Conservation (phyloP, 2,797 vertebrate species). For the Anguilla megastoma region DNA sequence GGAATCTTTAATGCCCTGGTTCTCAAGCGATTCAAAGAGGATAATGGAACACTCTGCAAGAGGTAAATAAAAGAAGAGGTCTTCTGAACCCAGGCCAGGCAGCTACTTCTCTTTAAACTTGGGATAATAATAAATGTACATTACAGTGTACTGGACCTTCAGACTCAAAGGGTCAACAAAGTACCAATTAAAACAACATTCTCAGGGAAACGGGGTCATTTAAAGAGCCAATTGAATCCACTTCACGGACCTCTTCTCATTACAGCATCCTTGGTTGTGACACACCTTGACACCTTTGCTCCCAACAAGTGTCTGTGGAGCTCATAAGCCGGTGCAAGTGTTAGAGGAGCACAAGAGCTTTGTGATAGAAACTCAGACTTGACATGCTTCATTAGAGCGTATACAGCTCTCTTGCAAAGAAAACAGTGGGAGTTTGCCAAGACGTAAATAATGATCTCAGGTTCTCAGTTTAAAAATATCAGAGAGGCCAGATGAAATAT, state of each 20-base stretch:
- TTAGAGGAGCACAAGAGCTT: neutral
- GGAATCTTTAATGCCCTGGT: conserved; percentile 47
- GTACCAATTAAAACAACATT: conserved; percentile 44
- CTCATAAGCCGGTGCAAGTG: neutral
- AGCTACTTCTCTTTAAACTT: conserved; percentile 13
- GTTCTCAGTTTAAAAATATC: neutral
- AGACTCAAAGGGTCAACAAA: conserved; percentile 36
- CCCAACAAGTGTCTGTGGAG: conserved; percentile 16
- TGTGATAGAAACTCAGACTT: neutral
- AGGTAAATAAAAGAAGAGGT: conserved; percentile 46
- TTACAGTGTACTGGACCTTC: conserved; percentile 36
- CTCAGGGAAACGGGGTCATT: conserved; percentile 29
- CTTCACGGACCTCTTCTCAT: conserved; percentile 29
- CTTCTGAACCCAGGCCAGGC: conserved; percentile 28
- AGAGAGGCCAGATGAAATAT: neutral
- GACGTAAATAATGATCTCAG: neutral
- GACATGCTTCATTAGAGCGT: neutral
- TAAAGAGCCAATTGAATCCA: conserved; percentile 24
- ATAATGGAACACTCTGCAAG: conserved; percentile 44
- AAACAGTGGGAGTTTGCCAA: neutral
- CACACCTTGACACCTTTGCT: conserved; percentile 13
- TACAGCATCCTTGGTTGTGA: conserved; percentile 19
- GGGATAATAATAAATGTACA: conserved; percentile 33
- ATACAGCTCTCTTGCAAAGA: conserved; percentile 17
- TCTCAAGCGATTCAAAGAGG: conserved; percentile 36